phyloP scores from a whole-genome alignment of 1,140 invertebrate genomes.

The Drosophila eugracilis region DNA sequence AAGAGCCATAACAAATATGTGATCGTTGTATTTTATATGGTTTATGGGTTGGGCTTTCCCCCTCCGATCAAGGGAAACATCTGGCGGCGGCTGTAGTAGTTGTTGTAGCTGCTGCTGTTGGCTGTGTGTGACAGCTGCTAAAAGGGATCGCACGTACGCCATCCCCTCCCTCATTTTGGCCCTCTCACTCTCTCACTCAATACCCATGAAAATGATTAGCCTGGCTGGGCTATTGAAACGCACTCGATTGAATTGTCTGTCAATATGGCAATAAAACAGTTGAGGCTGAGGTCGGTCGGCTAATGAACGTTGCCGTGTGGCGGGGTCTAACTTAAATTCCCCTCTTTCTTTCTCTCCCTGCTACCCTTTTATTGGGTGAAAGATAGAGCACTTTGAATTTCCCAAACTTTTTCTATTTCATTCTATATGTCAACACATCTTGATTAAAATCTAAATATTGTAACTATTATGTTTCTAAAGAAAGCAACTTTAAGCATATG shows the following conservation, averaged over 20 bases:
- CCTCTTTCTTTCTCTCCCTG: too few species aligned
- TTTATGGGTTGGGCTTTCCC: constrained; percentile 64
- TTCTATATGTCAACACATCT: constrained; percentile 1
- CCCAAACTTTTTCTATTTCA: background rate
- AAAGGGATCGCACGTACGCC: constrained; percentile 54
- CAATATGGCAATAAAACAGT: constrained; percentile 75
- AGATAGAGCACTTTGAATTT: background rate
- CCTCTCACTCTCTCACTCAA: constrained; percentile 46
- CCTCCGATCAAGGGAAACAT: constrained; percentile 54
- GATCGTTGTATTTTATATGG: constrained; percentile 64
- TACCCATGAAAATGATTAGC: constrained; percentile 39
- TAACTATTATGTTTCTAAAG: too few species aligned
- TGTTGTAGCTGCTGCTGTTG: constrained; percentile 1
- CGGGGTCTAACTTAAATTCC: background rate
- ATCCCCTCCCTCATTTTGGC: constrained; percentile 1
- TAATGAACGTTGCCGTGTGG: constrained; percentile 20
- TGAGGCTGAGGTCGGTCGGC: constrained; percentile 45
- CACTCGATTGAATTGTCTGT: constrained; percentile 73
- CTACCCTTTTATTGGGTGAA: too few species aligned
- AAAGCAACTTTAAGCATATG: background rate
- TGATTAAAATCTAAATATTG: background rate
- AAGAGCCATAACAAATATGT: constrained; percentile 75
- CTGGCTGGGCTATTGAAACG: constrained; percentile 33
- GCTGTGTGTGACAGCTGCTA: constrained; percentile 65
- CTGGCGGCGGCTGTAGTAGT: constrained; percentile 47